Percentiles rank a stretch among this genome's conserved stretches.
Conservation (phyloP, 2,797 vertebrate genomes). For the Falco naumanni region DNA sequence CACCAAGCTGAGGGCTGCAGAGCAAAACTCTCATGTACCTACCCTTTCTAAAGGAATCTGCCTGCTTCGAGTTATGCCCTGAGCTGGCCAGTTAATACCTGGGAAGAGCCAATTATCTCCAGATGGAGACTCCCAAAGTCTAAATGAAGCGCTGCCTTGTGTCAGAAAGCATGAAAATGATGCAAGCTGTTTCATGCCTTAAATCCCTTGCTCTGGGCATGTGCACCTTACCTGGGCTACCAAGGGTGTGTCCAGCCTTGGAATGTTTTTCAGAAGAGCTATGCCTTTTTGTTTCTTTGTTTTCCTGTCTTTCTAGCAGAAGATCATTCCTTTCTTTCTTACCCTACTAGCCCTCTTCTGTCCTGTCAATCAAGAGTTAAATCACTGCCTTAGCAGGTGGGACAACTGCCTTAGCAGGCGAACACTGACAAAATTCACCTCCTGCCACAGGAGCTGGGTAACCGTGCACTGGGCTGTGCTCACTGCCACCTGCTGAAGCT, state of each 20-base stretch:
- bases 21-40: neutral
- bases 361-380: neutral
- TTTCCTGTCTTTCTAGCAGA: neutral
- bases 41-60: neutral
- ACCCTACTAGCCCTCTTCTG: neutral
- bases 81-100: neutral
- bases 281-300: neutral
- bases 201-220: neutral
- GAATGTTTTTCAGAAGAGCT: neutral
- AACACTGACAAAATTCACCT: neutral
- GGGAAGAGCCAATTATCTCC: neutral
- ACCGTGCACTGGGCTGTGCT: neutral
- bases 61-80: neutral
- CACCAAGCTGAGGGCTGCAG: neutral
- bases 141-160: neutral
- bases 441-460: neutral
- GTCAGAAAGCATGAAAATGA: neutral
- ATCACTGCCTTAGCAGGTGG: neutral
- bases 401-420: neutral
- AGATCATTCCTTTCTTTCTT: neutral
- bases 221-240: neutral
- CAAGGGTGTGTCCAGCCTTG: neutral
- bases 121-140: neutral
- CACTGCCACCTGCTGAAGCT: neutral
- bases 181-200: neutral